Evolutionary conservation across 2,888 invertebrate genomes (phyloP).

Genomic region (Germaria angustata): DNA sequence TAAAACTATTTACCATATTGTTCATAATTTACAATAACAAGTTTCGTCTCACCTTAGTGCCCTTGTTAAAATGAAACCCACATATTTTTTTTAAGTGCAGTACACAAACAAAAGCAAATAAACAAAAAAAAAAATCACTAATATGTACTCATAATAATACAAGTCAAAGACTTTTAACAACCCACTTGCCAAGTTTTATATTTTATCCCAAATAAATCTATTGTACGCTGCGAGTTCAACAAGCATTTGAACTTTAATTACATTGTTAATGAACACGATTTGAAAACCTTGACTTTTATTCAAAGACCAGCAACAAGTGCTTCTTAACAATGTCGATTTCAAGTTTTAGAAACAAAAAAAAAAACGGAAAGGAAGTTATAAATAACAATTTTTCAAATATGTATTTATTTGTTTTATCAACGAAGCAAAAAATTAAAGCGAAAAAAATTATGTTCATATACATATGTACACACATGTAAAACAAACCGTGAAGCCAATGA

Average conservation of each 20-base stretch:
- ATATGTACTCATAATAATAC: too few species aligned
- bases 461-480: too few species aligned
- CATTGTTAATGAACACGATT: constrained; percentile 32
- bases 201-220: neutral
- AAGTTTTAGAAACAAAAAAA: neutral
- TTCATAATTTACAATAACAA: neutral
- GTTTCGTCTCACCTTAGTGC: neutral
- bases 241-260: constrained; percentile 51
- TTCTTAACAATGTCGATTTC: neutral
- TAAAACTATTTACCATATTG: too few species aligned
- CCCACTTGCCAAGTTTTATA: constrained; percentile 1
- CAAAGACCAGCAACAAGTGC: neutral
- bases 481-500: too few species aligned
- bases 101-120: neutral
- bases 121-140: neutral
- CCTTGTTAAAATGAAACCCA: neutral
- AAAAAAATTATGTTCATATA: too few species aligned
- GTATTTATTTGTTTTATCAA: too few species aligned
- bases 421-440: too few species aligned
- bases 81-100: neutral
- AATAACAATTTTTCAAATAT: too few species aligned
- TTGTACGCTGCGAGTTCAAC: constrained; percentile 20
- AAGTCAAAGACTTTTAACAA: constrained; percentile 14
- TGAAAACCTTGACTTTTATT: constrained; percentile 35
- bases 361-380: neutral